phyloP scores from a whole-genome alignment of 1,140 invertebrate species.

The Heliconius himera region DNA sequence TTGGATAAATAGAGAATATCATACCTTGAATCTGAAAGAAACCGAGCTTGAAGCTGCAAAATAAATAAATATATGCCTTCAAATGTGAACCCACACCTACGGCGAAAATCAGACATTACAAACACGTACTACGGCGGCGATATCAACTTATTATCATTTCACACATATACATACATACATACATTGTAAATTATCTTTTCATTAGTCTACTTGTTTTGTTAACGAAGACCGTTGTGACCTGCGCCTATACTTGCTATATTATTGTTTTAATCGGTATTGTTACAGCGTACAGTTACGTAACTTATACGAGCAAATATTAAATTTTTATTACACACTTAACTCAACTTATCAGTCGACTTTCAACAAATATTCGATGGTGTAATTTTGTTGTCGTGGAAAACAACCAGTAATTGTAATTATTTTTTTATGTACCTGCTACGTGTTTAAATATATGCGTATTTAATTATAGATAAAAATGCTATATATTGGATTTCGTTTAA shows the following conservation, averaged over 20 bases:
- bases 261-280: neutral
- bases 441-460: too few species aligned
- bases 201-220: constrained; percentile 13
- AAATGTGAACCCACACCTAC: neutral
- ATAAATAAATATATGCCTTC: too few species aligned
- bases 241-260: neutral
- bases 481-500: too few species aligned
- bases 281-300: neutral
- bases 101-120: neutral
- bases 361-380: neutral
- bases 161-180: neutral
- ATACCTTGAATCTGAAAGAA: too few species aligned
- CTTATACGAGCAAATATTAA: neutral
- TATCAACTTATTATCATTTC: neutral
- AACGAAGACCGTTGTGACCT: constrained; percentile 10
- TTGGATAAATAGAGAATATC: too few species aligned
- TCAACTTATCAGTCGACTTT: neutral
- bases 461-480: too few species aligned
- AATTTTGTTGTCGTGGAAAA: neutral
- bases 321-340: neutral
- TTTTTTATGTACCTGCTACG: neutral
- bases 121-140: neutral
- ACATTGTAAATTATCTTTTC: constrained; percentile 1
- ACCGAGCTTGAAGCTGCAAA: too few species aligned
- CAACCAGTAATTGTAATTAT: neutral